Base-by-base conservation (phyloP, 2,888 invertebrate genomes). In the Noctua comes region DNA sequence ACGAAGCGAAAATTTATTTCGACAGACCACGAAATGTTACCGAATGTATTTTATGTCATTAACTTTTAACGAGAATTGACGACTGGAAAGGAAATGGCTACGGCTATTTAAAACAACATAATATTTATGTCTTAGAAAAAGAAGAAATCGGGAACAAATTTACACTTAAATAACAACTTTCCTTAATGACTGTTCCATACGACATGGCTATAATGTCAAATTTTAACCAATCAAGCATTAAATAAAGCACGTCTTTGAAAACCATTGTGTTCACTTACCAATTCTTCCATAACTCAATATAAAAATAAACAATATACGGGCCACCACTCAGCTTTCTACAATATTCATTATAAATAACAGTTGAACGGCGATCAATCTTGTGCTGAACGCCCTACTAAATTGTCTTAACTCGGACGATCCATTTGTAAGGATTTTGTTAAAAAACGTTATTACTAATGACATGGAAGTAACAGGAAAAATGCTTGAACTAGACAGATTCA, bases 331-430 rank as follows among this genome's bases (percentile, higher is more conserved):
- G 72, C 73, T 86, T 88, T 88, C 88, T 86, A 86, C 82, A 85
- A 92, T 92, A 94, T 94, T 94, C 93, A 94, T 94, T 91, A 93
- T 91, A 92, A 92, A 89, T 93, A 93, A 91, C 90, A 92, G 91
- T 91, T 88, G 86, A 91, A 88, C 86, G 89, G 87, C 88, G 92
- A 94, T 95, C 93, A 93, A 94, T 95, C 94, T 94, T 94, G 85
- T 73, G 88, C 88, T 73, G 89, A 92, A 92, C 92, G 91, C 91
- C 88, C 85, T 85, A 90, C 91, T 93, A 94, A 94, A 95, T 94
- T 94, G 93, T 94, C 94, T 93, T 91, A 93, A 93, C 91, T 90
- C 93, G 92, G 92, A 93, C 93, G 92, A 93, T 93, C 93, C 94
- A 94, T 94, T 94, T 93, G 89, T 90, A 92, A 90, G 90, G 90